These are phyloP conservation scores for Sarotherodon lohbergeri DNA, from an alignment of 2,113 vertebrate genomes.

Conservation along the genomic window DNA sequence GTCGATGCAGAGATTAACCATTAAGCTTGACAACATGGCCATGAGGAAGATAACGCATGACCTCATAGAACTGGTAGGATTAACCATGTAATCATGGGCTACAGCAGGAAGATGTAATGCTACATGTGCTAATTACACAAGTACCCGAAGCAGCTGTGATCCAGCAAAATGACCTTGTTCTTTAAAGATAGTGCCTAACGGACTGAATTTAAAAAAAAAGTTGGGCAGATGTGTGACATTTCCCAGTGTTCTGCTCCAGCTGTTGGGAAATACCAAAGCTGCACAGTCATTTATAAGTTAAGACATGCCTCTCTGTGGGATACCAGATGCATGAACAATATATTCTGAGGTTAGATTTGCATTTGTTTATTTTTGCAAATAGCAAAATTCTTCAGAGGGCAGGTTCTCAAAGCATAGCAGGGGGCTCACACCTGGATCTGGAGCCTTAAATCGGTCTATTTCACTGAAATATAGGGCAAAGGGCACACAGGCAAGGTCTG, in stretches of 20 bases:
- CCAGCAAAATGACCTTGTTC: neutral
- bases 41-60: conserved; percentile 19
- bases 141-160: neutral
- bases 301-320: conserved; percentile 6
- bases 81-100: neutral
- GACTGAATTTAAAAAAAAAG: neutral
- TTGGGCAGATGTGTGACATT: conserved; percentile 36
- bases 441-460: neutral
- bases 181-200: neutral
- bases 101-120: neutral
- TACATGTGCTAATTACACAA: neutral
- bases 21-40: conserved; percentile 42
- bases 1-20: conserved; percentile 58
- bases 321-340: neutral
- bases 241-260: conserved; percentile 61
- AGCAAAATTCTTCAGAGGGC: neutral
- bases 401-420: neutral
- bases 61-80: conserved; percentile 2
- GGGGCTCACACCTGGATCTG: neutral
- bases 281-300: conserved; percentile 29
- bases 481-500: neutral
- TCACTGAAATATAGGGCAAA: neutral
- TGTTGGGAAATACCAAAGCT: conserved; percentile 63
- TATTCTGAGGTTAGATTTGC: neutral
- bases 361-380: neutral